Evolutionary conservation across 2,113 vertebrate species (phyloP), one percentile per base, ranked within the genome.

Genomic region (Trinectes maculatus): DNA sequence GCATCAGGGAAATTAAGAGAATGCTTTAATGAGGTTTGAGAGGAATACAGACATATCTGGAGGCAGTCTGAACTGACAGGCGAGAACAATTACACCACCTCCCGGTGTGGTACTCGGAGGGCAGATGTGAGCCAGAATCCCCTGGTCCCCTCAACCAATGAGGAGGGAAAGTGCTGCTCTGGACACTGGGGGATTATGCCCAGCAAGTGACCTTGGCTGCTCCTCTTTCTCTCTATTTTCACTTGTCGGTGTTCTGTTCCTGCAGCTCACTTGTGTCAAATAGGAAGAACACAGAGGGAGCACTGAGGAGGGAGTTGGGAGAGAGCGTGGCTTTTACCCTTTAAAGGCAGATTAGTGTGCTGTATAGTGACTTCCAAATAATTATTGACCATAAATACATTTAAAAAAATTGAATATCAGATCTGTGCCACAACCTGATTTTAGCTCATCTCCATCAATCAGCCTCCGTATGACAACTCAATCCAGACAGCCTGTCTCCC

Each of bases 11-110:
- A 77, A 81, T 86, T 84, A 83, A 85, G 52, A 67, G 49, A 71
- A 64, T 58, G 48, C 72, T 85, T 85, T 85, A 90, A 90, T 91
- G 84, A 85, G 77, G 81, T 89, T 82, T 75, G 72, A 74, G 83
- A 56, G 48, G 52, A 60, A 62, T 65, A 68, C 71, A 85, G 79
- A 87, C 72, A 47, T 90, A 70, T 85, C 85, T 83, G 53, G 49
- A 85, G 87, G 85, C 85, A 48, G 54, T 85, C 29, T 80, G 74
- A 76, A 74, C 82, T 71, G 66, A 84, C 67, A 66, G 54, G 52
- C 19, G 13, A 72, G 37, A 46, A 83, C 73, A 79, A 83, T 88
- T 83, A 82, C 59, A 44, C 36, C 39, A 66, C 59, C 75, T 85
- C 66, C 59, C 67, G 43, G 47, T 53, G 63, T 71, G 65, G 49